Evolutionary conservation across 2,888 invertebrate genomes (phyloP).

Genomic region (Arge pagana): DNA sequence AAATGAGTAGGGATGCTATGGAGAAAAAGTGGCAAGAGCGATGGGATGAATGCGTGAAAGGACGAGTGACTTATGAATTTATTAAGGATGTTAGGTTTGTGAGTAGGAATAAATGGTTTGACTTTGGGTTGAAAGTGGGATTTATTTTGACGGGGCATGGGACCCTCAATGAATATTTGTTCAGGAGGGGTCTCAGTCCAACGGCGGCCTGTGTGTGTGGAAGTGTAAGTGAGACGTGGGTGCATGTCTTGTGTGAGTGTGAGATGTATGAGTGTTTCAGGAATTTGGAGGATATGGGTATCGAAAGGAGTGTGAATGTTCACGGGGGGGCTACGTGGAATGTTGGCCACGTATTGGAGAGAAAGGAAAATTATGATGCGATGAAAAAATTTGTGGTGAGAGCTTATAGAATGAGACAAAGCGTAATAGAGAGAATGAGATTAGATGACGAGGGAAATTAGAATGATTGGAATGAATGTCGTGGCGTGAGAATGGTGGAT

Average conservation of each 20-base stretch:
- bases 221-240: neutral
- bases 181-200: neutral
- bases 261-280: neutral
- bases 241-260: conserved; percentile 14
- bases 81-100: conserved; percentile 8
- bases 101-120: neutral
- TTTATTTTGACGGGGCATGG: conserved; percentile 22
- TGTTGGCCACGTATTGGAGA: neutral
- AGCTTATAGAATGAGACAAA: neutral
- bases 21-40: too few relatives aligned
- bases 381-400: neutral
- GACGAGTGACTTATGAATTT: conserved; percentile 11
- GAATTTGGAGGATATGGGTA: neutral
- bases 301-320: neutral
- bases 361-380: too few relatives aligned
- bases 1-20: too few relatives aligned
- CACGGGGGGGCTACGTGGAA: neutral
- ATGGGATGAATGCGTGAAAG: conserved; percentile 14
- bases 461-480: neutral
- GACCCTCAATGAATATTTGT: conserved; percentile 9
- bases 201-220: conserved; percentile 8
- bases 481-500: neutral
- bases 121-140: neutral
- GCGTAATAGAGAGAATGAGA: neutral
- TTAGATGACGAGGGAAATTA: too few relatives aligned